Conservation (phyloP, 2,113 vertebrate genomes). For the Cynoglossus semilaevis region DNA sequence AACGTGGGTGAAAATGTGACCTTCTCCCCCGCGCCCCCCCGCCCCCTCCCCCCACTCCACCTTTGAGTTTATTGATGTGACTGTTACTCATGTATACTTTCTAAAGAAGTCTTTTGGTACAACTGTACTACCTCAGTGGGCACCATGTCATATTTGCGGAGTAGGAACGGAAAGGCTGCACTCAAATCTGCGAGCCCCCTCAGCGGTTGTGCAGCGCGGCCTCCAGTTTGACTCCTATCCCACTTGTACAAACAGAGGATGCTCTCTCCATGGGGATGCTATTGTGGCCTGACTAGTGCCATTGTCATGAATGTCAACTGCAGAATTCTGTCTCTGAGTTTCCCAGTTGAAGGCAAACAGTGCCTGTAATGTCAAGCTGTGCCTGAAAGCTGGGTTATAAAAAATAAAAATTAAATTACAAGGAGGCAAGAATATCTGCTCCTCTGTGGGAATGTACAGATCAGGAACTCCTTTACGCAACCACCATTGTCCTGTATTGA, state of each 20-base stretch:
- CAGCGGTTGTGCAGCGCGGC: conserved; percentile 42
- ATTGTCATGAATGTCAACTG: conserved; percentile 79
- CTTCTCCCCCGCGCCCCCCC: conserved; percentile 20
- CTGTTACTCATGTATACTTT: conserved; percentile 77
- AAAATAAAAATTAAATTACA: conserved; percentile 50
- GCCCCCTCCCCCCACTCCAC: conserved; percentile 47
- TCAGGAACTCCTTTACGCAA: conserved; percentile 71
- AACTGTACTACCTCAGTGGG: conserved; percentile 82
- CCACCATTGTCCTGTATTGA: conserved; percentile 72
- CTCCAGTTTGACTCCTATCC: conserved; percentile 29
- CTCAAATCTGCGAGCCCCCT: conserved; percentile 51
- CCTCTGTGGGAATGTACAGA: conserved; percentile 68
- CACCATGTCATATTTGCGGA: conserved; percentile 65
- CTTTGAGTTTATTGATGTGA: conserved; percentile 74
- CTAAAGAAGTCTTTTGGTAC: conserved; percentile 75
- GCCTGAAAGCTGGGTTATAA: conserved; percentile 74
- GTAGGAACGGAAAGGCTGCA: conserved; percentile 63
- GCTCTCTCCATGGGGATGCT: conserved; percentile 51
- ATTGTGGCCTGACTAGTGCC: conserved; percentile 68
- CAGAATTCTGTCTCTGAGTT: conserved; percentile 61
- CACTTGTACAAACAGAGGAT: conserved; percentile 49
- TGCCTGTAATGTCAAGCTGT: conserved; percentile 80
- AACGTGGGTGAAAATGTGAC: conserved; percentile 69
- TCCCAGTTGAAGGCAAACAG: conserved; percentile 74
- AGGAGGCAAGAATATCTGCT: conserved; percentile 49